Evolutionary conservation across 2,888 invertebrate species (phyloP).

Genomic region (Apotomis capreana): DNA sequence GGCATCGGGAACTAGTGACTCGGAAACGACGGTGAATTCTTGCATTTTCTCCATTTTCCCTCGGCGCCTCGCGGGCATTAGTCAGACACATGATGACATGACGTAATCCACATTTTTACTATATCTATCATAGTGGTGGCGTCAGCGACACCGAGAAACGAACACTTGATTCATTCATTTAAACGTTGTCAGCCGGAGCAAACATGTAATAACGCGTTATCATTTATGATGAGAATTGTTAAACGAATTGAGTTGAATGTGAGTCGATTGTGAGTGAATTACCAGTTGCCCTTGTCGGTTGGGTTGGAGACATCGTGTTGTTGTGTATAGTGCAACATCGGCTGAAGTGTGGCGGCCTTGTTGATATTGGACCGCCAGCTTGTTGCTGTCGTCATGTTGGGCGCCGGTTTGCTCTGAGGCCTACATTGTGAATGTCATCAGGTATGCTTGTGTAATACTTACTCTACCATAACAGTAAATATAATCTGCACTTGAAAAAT

Average conservation of each 20-base stretch:
- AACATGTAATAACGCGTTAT: constrained; percentile 40
- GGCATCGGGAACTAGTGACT: constrained; percentile 9
- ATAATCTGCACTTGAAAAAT: not conserved
- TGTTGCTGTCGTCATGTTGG: constrained; percentile 8
- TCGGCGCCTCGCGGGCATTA: constrained; percentile 32
- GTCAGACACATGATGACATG: constrained; percentile 48
- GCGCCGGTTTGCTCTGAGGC: constrained; percentile 39
- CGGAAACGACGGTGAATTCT: constrained; percentile 17
- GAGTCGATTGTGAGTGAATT: constrained; percentile 40
- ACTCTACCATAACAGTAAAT: not conserved
- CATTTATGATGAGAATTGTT: constrained; percentile 36
- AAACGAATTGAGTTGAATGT: constrained; percentile 38
- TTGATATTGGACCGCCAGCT: constrained; percentile 15
- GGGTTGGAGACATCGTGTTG: constrained; percentile 26
- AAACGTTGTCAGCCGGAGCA: constrained; percentile 41
- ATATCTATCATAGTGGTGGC: constrained; percentile 53
- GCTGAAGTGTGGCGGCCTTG: constrained; percentile 36
- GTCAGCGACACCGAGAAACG: constrained; percentile 54
- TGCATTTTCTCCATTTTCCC: constrained; percentile 39
- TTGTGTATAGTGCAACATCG: constrained; percentile 37
- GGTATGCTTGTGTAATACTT: constrained; percentile 47
- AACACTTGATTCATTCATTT: constrained; percentile 46
- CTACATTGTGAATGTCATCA: constrained; percentile 50
- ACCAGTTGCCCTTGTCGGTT: constrained; percentile 35
- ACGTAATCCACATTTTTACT: constrained; percentile 57